phyloP scores from a whole-genome alignment of 2,888 invertebrate species.

The Heliconius sara region DNA sequence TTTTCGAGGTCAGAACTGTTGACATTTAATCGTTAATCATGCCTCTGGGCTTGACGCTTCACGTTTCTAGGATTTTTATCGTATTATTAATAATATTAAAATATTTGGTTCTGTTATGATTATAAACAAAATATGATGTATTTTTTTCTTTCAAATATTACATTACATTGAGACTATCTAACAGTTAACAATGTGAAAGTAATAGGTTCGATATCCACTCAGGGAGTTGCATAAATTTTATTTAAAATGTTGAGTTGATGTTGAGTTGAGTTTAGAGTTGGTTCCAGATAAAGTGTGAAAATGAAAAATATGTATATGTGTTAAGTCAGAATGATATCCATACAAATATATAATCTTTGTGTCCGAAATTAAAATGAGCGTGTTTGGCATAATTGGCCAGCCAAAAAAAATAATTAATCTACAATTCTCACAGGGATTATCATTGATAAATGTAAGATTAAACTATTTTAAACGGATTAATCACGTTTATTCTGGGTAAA shows the following conservation, averaged over 20 bases:
- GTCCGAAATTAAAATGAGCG: not conserved
- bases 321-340: no score
- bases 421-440: no score
- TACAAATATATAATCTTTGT: not conserved
- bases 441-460: not conserved
- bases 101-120: not conserved
- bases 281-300: no score
- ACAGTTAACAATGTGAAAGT: not conserved
- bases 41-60: slow-evolving; percentile 33
- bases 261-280: no score
- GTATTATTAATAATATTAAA: slow-evolving; percentile 6
- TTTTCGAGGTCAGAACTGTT: slow-evolving; percentile 42
- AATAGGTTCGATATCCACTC: not conserved
- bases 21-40: slow-evolving; percentile 43
- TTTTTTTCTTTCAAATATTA: not conserved
- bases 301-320: no score
- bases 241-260: not conserved
- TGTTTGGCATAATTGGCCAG: no score
- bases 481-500: not conserved
- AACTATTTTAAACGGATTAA: not conserved
- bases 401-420: no score
- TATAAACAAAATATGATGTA: not conserved
- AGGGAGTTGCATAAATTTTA: not conserved
- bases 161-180: not conserved
- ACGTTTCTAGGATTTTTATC: slow-evolving; percentile 26